Base-by-base conservation (phyloP, 2,888 invertebrate genomes). In the Drosophila silvestris region DNA sequence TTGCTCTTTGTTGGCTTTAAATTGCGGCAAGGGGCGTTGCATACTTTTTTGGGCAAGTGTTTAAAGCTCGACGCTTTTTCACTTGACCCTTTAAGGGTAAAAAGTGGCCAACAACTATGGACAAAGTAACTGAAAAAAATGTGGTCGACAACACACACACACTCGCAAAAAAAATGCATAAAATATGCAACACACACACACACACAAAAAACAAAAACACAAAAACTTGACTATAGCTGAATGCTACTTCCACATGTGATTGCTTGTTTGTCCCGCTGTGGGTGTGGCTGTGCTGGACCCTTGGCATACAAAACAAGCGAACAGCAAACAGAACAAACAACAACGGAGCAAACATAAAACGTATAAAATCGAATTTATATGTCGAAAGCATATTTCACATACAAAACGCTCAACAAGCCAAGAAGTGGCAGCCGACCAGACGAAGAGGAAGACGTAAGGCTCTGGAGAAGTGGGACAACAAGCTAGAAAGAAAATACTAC, bases 361-460 rank as follows among this genome's bases (percentile, higher is more conserved):
- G 85, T 85, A 85, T 85, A 86, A 82, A 86, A 86, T 89, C 86
- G 89, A 89, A 86, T 86, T 86, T 89, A 89, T 86, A 86, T 86
- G 82, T 86, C 75, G 86, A 81, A 81, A 83, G 86, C 86, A 86
- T 84, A 86, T 86, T 86, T 74, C 82, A 81, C 85, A 77, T 76
- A 82, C 77, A 82, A 82, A 82, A 81, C 70, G 73, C 57, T 68
- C 63, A 70, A 70, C 59, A 52, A 69, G 57, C 59, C 62, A 70
- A 60, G 63, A 58, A 50, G 53, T 14, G n/a, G n/a, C 28, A 58
- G 51, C 28, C 30, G 32, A 30, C 47, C 28, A 30, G 26, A 35
- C 12, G 12, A 14, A 32, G 47, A 57, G 47, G 35, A 22, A 54
- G 32, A 44, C 3, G 28, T 5, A 30, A 41, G 5, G 41, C 41